Evolutionary conservation across 2,797 vertebrate species (phyloP).

Genomic region (Brachymystax lenok): DNA sequence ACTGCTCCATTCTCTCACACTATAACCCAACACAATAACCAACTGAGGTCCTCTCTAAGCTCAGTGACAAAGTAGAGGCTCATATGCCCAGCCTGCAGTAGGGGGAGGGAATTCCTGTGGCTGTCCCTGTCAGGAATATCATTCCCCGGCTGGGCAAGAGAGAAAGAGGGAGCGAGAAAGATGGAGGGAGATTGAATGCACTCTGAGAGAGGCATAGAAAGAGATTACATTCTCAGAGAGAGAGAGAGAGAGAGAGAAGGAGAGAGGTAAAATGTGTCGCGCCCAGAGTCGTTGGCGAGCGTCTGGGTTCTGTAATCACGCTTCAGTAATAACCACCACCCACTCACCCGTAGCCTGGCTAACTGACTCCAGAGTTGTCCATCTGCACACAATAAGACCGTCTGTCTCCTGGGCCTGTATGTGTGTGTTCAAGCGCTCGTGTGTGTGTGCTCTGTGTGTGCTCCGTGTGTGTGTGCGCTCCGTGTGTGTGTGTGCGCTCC

Average conservation of each 20-base stretch:
- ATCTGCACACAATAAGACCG: conserved; percentile 6
- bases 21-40: not conserved
- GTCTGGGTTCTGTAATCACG: conserved; percentile 2
- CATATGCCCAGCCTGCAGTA: not conserved
- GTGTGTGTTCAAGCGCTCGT: not conserved
- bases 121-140: not conserved
- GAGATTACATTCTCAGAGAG: not conserved
- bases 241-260: not conserved
- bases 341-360: conserved; percentile 7
- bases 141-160: not conserved
- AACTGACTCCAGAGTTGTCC: not conserved
- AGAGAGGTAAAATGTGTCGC: not conserved
- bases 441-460: too few relatives aligned
- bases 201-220: not conserved
- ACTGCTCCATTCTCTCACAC: not conserved
- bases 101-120: not conserved
- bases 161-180: not conserved
- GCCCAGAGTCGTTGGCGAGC: conserved; percentile 7
- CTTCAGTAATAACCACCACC: conserved; percentile 21
- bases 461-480: too few relatives aligned
- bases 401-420: not conserved
- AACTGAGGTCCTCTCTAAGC: not conserved
- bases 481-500: too few relatives aligned
- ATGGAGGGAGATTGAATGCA: not conserved
- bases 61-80: not conserved